A percentile compares a stretch with the other conserved stretches of the same genome.
These are phyloP conservation scores for Dinoponera quadriceps DNA, from an alignment of 1,140 invertebrate species.

Conservation along the genomic window DNA sequence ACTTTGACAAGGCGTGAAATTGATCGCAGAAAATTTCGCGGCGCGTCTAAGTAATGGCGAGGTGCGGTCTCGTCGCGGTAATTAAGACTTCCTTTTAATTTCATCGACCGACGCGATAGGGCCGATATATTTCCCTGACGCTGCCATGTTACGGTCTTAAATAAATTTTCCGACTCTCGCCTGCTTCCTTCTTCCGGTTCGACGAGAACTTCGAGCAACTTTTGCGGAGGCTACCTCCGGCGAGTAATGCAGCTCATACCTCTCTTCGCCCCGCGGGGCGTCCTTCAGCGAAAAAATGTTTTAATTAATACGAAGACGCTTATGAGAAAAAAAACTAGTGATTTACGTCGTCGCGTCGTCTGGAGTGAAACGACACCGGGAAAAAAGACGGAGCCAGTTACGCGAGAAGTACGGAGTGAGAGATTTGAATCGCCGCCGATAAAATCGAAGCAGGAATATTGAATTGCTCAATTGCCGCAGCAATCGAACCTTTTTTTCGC, in stretches of 20 bases:
- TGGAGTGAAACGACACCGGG: slow-evolving; percentile 1
- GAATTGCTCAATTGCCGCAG: background rate
- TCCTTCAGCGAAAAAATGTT: slow-evolving; percentile 67
- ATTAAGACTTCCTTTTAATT: slow-evolving; percentile 67
- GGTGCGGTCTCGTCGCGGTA: slow-evolving; percentile 33
- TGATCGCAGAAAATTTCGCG: slow-evolving; percentile 15
- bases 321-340: slow-evolving; percentile 73
- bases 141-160: slow-evolving; percentile 50
- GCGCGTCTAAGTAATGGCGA: slow-evolving; percentile 7
- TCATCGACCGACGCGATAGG: slow-evolving; percentile 44
- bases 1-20: slow-evolving; percentile 16
- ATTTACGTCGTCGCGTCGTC: slow-evolving; percentile 65
- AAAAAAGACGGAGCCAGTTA: slow-evolving; percentile 1
- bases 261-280: slow-evolving; percentile 15
- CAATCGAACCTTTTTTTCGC: too few relatives aligned
- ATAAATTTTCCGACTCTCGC: slow-evolving; percentile 53
- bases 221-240: slow-evolving; percentile 39
- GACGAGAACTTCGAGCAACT: slow-evolving; percentile 47
- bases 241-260: slow-evolving; percentile 46
- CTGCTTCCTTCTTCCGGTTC: slow-evolving; percentile 12
- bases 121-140: slow-evolving; percentile 28
- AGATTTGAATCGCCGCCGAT: background rate
- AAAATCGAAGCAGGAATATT: background rate
- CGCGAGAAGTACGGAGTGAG: background rate
- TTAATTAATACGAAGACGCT: slow-evolving; percentile 72